Evolutionary conservation across 2,888 invertebrate genomes (phyloP).

Genomic region (Tortricodes alternella): DNA sequence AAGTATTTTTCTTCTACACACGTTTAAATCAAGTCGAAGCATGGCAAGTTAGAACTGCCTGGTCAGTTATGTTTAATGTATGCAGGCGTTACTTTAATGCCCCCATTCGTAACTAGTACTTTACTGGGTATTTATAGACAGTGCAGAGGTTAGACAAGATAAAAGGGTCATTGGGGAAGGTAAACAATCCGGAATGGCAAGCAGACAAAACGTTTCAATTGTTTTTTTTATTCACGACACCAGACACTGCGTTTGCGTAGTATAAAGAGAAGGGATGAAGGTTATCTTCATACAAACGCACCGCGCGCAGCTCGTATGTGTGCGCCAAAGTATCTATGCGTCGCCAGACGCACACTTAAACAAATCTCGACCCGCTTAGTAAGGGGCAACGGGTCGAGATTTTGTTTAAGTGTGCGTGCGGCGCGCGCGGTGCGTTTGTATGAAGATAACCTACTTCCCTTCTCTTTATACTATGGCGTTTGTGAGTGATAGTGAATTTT

Average conservation of each 20-base stretch:
- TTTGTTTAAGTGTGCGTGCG: too few relatives aligned
- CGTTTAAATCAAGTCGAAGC: neutral
- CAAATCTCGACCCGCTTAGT: too few relatives aligned
- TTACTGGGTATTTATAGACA: slow-evolving; percentile 24
- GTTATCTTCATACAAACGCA: too few relatives aligned
- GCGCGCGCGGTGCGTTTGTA: too few relatives aligned
- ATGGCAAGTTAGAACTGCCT: neutral
- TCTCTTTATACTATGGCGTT: too few relatives aligned
- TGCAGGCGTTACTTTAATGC: neutral
- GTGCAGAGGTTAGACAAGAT: slow-evolving; percentile 22
- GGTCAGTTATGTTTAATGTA: slow-evolving; percentile 1
- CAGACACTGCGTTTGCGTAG: too few relatives aligned
- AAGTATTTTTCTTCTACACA: neutral
- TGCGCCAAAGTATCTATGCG: too few relatives aligned
- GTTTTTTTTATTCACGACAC: neutral
- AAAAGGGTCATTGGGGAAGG: slow-evolving; percentile 17
- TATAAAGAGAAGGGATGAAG: too few relatives aligned
- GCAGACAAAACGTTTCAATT: slow-evolving; percentile 5
- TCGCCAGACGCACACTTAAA: too few relatives aligned
- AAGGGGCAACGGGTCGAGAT: too few relatives aligned
- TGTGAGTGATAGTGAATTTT: neutral
- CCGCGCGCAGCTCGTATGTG: neutral
- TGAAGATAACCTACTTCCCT: too few relatives aligned
- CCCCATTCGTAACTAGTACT: slow-evolving; percentile 11
- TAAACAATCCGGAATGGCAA: slow-evolving; percentile 19